Base-by-base conservation (phyloP, 2,113 vertebrate genomes). In the Oreotrochilus melanogaster region DNA sequence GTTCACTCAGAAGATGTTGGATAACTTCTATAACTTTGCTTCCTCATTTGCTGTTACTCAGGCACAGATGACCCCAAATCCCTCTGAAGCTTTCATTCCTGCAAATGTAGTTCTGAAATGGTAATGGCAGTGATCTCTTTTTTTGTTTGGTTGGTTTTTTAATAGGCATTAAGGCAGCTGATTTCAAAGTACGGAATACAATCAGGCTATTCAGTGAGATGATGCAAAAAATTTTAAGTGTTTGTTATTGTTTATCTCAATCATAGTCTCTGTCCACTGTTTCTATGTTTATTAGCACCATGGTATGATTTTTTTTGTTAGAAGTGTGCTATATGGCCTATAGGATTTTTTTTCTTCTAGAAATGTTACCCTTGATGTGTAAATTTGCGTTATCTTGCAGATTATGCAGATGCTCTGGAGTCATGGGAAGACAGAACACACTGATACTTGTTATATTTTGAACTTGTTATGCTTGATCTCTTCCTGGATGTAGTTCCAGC, bases 1-100 rank as follows among this genome's bases (percentile, higher is more conserved):
- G 99, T 99, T 99, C 96, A 99, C 99, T 24, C 99, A 99, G 97
- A 99, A 99, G 98, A 99, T 99, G 99, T 84, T 99, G 98, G 99
- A 99, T 95, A 99, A 98, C 87, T 98, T 99, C 92, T 99, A 98
- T 96, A 99, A 99, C 94, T 99, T 98, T 92, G 98, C 98, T 60
- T 98, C 99, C 21, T 99, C 99, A 0, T 99, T 99, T 95, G 99
- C 99, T 39, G 95, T 99, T 88, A 97, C 99, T 71, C 99, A 99
- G 97, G 98, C 98, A 50, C 99, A 99, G 98, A 99, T 99, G 99
- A 98, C 97, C 9, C 99, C 99, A 60, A 99, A 98, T 97, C 99
- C 99, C 30, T 97, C 98, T 30, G 99, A 99, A 98, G 99, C 98
- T 97, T 99, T 99, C 92, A 98, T 99, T 96, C 99, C 99, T 25